phyloP scores from a whole-genome alignment of 2,797 vertebrate genomes.

The Myripristis jacobus region DNA sequence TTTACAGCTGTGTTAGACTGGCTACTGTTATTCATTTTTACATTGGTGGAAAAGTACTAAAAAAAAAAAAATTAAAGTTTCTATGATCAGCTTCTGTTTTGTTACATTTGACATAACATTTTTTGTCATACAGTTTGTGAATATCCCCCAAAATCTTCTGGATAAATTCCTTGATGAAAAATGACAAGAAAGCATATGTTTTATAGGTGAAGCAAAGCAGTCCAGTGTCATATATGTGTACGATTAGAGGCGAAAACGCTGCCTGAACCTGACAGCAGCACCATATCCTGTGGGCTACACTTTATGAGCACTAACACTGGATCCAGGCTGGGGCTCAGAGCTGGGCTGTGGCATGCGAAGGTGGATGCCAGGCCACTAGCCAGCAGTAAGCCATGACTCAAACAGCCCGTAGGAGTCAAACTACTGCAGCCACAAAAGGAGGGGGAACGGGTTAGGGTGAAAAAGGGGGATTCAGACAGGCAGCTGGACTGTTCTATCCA shows the following conservation, averaged over 20 bases:
- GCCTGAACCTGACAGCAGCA: slow-evolving; percentile 28
- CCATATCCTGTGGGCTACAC: slow-evolving; percentile 19
- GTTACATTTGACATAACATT: too few relatives aligned
- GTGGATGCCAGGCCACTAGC: slow-evolving; percentile 61
- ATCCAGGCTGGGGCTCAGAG: slow-evolving; percentile 40
- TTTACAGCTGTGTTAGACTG: too few relatives aligned
- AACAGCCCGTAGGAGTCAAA: slow-evolving; percentile 74
- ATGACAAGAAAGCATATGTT: neutral
- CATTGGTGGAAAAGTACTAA: neutral
- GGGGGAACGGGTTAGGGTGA: slow-evolving; percentile 34
- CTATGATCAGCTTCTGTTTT: slow-evolving; percentile 6
- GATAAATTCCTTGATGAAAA: neutral
- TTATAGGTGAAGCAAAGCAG: slow-evolving; percentile 6
- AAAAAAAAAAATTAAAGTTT: neutral
- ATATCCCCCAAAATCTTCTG: slow-evolving; percentile 14
- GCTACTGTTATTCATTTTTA: neutral
- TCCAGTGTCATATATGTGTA: neutral
- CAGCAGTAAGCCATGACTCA: slow-evolving; percentile 61
- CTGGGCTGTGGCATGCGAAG: slow-evolving; percentile 58
- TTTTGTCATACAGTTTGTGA: too few relatives aligned
- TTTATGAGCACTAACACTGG: slow-evolving; percentile 33
- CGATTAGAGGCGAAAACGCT: neutral
- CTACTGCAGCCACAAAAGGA: slow-evolving; percentile 58
- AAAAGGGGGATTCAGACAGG: slow-evolving; percentile 75
- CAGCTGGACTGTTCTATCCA: slow-evolving; percentile 54